These are phyloP conservation scores for Tenualosa ilisha DNA, from an alignment of 2,797 vertebrate species.

Conservation along the genomic window DNA sequence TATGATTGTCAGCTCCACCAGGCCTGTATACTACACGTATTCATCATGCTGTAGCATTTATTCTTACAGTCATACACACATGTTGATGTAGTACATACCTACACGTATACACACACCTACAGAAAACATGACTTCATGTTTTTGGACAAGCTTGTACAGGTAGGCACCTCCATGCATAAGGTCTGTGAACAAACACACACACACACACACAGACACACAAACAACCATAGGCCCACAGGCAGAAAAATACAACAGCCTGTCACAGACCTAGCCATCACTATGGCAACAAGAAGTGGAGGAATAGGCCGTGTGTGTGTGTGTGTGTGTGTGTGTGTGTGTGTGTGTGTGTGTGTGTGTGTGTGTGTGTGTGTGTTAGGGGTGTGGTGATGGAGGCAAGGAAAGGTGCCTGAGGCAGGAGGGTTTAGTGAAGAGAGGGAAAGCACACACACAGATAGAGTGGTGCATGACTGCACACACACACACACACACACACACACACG, in stretches of 20 bases:
- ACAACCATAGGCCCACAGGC: neutral
- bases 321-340: neutral
- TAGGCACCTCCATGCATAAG: neutral
- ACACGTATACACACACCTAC: neutral
- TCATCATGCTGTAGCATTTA: too few relatives aligned
- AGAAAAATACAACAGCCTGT: neutral
- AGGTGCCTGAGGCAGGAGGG: neutral
- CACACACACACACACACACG: conserved; percentile 26
- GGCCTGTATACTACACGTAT: too few relatives aligned
- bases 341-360: too few relatives aligned
- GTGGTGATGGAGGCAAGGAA: neutral
- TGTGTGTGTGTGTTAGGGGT: neutral
- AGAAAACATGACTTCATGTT: neutral
- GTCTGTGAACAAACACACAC: neutral
- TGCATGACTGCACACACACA: conserved; percentile 9
- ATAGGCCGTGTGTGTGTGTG: neutral
- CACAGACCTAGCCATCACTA: neutral
- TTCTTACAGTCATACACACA: neutral
- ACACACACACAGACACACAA: neutral
- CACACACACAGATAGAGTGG: neutral
- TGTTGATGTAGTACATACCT: neutral
- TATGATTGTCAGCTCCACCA: too few relatives aligned
- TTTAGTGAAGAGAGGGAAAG: neutral
- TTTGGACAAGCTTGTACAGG: neutral
- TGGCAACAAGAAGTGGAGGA: neutral